Base-by-base conservation (phyloP, 2,797 vertebrate species). In the Remorina albescens region DNA sequence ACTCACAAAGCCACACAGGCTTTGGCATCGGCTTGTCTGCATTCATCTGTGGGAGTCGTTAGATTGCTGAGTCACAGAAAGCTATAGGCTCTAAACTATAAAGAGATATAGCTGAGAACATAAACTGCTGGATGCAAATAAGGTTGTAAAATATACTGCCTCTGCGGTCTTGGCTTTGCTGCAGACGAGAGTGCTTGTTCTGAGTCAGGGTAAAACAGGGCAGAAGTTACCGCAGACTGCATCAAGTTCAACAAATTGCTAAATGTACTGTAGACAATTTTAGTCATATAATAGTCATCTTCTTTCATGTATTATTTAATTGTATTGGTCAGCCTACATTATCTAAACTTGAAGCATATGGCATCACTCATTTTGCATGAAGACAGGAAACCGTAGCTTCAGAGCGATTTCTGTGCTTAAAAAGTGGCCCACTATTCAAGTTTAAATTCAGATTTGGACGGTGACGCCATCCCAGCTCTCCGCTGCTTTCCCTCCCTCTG, bases 61-160 rank as follows among this genome's bases (percentile, higher is more conserved):
- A 56, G 50, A 81, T 53, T 71, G 77, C 79, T 78, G 87, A 87
- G 81, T 86, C 79, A 82, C 77, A 78, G 42, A 68, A 61, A 81
- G 53, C 69, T 78, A 84, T 84, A 78, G 77, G 58, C 74, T 80
- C 68, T 41, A 72, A 81, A 68, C 71, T 78, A 75, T 80, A 80
- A 84, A 80, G 79, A 63, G 76, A 57, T 71, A 61, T 37, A 66
- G 66, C 80, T 74, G 69, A 54, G 73, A 73, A 71, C 76, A 83
- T 76, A 79, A 86, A 84, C 61, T 55, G 60, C 21, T 82, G 76
- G 54, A 89, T 87, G 80, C 78, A 91, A 90, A 87, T 76, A 78
- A 82, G 44, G 65, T 30, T 44, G 70, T 89, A 82, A 89, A 92
- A 83, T 74, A 79, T 71, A 81, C 67, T 66, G 58, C 74, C 51